Base-by-base conservation (phyloP, 30 jellyfish, hydroid and myxozoan species). In the Aurelia sp. region DNA sequence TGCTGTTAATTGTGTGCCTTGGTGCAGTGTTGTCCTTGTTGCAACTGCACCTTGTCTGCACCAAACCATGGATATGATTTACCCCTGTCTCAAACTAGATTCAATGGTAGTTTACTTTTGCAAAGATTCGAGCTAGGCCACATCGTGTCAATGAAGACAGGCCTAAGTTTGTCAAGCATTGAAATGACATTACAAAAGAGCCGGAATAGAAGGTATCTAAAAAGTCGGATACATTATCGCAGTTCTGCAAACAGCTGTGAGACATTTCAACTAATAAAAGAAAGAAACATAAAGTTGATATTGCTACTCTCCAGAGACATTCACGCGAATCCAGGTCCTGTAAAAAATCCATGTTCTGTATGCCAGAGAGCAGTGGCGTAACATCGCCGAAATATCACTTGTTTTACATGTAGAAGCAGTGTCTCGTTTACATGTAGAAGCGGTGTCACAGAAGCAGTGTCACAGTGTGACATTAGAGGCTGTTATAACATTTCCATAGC, bases 91-190 rank as follows among this genome's bases (percentile, higher is more conserved):
- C 72, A 61, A 61, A 61, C 38, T 61, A 38, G 72, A 61, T 61
- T 61, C 24, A 18, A 61, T 61, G 72, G 72, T 38, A 61, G 72
- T 61, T 61, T 38, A 61, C 72, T 18, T 38, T 61, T 61, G 72
- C 72, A 61, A 61, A 61, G 72, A 61, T 61, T 61, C 72, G 24
- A 61, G 72, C 72, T 61, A 61, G 72, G 72, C 72, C 72, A 61
- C 72, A 38, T 38, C 72, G 72, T 61, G 72, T 61, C 24, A 38
- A 61, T 38, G 72, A 61, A 61, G 24, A 61, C 18, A n/a, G n/a
- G n/a, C n/a, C n/a, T n/a, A n/a, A n/a, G n/a, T n/a, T n/a, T n/a
- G n/a, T n/a, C n/a, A n/a, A n/a, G n/a, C n/a, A n/a, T n/a, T n/a
- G n/a, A n/a, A n/a, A n/a, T n/a, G n/a, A n/a, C n/a, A n/a, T n/a